Evolutionary conservation across 2,797 vertebrate species (phyloP).

Genomic region (Capromys pilorides): DNA sequence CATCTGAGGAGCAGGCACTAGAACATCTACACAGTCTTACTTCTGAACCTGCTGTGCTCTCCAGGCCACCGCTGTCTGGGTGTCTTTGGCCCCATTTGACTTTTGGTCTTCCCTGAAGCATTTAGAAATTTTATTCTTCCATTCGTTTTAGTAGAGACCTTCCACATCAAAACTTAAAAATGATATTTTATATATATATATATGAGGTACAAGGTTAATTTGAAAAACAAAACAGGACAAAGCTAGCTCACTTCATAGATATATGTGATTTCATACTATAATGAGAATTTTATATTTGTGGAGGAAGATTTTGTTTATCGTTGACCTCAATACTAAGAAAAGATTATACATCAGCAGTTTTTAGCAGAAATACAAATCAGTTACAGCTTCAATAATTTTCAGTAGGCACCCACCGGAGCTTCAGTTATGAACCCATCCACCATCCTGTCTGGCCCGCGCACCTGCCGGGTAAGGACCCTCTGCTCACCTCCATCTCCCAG

Average conservation of each 20-base stretch:
- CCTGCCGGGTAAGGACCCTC: too few relatives aligned
- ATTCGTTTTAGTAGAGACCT: constrained; percentile 20
- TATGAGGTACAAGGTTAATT: constrained; percentile 27
- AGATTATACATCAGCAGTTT: neutral
- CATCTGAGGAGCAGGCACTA: neutral
- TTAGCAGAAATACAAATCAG: neutral
- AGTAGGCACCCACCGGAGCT: too few relatives aligned
- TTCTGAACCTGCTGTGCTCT: neutral
- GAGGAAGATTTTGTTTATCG: neutral
- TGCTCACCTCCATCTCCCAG: too few relatives aligned
- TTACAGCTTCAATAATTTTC: neutral
- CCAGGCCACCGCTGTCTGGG: neutral
- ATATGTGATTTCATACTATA: neutral
- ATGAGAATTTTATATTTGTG: constrained; percentile 16
- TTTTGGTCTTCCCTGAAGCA: constrained; percentile 7
- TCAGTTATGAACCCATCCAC: too few relatives aligned
- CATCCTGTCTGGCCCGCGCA: too few relatives aligned
- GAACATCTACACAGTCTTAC: neutral
- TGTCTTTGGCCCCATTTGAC: neutral
- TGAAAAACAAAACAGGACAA: neutral
- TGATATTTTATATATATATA: constrained; percentile 45
- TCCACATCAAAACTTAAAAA: neutral
- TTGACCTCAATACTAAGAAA: constrained; percentile 11
- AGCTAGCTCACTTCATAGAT: neutral
- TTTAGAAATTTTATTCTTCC: constrained; percentile 32